These are phyloP conservation scores for Gadus macrocephalus DNA, from an alignment of 2,113 vertebrate genomes.

Conservation along the genomic window DNA sequence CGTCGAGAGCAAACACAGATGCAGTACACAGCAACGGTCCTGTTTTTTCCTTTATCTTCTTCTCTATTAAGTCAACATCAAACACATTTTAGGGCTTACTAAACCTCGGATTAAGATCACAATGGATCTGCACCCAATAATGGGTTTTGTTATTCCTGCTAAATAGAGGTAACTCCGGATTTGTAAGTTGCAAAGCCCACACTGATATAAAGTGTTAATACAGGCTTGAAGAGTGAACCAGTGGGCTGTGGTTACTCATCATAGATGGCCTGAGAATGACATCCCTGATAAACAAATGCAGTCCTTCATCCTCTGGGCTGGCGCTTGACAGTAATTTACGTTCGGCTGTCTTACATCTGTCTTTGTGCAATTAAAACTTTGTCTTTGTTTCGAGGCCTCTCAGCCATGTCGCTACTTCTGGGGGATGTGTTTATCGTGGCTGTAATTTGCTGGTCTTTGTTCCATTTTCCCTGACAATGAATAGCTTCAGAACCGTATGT, in stretches of 20 bases:
- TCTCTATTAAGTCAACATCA: slow-evolving; percentile 3
- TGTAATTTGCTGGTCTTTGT: slow-evolving; percentile 56
- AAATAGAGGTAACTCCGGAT: slow-evolving; percentile 8
- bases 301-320: slow-evolving; percentile 28
- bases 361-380: slow-evolving; percentile 40
- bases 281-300: slow-evolving; percentile 22
- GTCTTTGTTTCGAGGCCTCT: slow-evolving; percentile 29
- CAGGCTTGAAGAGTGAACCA: slow-evolving; percentile 36
- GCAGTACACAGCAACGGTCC: no score
- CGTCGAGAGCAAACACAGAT: slow-evolving; percentile 42
- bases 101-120: slow-evolving; percentile 16
- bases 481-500: slow-evolving; percentile 9
- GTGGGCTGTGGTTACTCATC: slow-evolving; percentile 17
- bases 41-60: no score
- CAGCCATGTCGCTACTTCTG: slow-evolving; percentile 33
- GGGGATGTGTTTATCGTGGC: slow-evolving; percentile 27
- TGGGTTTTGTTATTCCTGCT: slow-evolving; percentile 7
- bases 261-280: slow-evolving; percentile 25
- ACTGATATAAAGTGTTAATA: slow-evolving; percentile 23
- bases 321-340: slow-evolving; percentile 49
- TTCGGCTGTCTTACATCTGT: slow-evolving; percentile 41
- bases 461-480: slow-evolving; percentile 16
- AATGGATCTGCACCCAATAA: slow-evolving; percentile 30
- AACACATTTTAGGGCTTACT: slow-evolving; percentile 29
- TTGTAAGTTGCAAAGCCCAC: slow-evolving; percentile 14